Evolutionary conservation across 1,140 invertebrate species (phyloP).

Genomic region (Tachypleus tridentatus): DNA sequence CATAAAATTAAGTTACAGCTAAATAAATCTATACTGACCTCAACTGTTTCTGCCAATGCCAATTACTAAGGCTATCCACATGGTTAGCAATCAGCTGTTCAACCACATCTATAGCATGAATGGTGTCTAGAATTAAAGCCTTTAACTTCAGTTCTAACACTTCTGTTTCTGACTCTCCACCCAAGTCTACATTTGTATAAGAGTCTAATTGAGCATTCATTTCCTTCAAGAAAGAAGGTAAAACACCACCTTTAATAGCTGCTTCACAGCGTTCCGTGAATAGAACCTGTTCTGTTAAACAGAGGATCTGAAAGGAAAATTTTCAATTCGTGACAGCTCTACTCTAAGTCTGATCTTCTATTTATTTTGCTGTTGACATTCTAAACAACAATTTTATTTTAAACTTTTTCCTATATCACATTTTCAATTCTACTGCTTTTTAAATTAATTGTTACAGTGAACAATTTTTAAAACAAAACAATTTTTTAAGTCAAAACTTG

Average conservation of each 20-base stretch:
- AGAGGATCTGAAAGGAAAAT: conserved; percentile 49
- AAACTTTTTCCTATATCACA: too few species aligned
- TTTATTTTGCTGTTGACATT: too few species aligned
- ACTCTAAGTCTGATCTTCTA: too few species aligned
- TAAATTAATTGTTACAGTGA: too few species aligned
- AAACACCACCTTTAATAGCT: conserved; percentile 51
- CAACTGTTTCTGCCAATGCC: conserved; percentile 94
- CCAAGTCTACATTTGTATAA: conserved; percentile 44
- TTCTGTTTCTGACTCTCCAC: conserved; percentile 2
- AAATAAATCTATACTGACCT: too few species aligned
- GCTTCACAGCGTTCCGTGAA: conserved; percentile 75
- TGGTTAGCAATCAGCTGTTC: conserved; percentile 56
- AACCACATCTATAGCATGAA: conserved; percentile 76
- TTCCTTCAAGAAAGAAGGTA: conserved; percentile 42
- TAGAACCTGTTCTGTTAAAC: conserved; percentile 49
- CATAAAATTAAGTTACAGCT: too few species aligned
- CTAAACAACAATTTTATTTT: too few species aligned
- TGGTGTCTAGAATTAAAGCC: conserved; percentile 81
- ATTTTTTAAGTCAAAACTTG: too few species aligned
- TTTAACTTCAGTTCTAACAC: conserved; percentile 52
- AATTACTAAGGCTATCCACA: conserved; percentile 45
- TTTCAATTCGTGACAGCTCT: too few species aligned
- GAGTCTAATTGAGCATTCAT: conserved; percentile 46
- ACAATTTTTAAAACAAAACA: too few species aligned
- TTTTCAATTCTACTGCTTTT: too few species aligned